A percentile compares a stretch with the other conserved stretches of the same genome.
Evolutionary conservation across 2,113 vertebrate species (phyloP).

Genomic region (Lagopus leucura): DNA sequence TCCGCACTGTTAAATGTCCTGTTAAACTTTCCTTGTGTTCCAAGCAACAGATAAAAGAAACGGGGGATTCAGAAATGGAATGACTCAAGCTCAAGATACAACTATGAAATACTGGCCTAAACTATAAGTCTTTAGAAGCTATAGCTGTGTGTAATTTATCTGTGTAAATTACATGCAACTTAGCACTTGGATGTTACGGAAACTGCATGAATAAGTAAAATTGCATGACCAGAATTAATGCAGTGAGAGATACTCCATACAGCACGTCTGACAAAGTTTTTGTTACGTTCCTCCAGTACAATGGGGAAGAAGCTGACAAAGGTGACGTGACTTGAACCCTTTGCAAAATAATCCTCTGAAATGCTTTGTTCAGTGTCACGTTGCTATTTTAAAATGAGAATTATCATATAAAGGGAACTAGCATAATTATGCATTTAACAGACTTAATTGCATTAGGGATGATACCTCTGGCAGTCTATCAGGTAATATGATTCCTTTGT

Average conservation of each 20-base stretch:
- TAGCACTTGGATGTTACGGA: slow-evolving; percentile 20
- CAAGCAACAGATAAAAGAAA: not conserved
- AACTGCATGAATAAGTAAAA: slow-evolving; percentile 45
- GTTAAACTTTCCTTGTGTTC: not conserved
- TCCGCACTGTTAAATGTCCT: not conserved
- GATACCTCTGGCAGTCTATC: not conserved
- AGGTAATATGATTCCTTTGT: not conserved
- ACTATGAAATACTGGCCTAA: not conserved
- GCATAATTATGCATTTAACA: not conserved
- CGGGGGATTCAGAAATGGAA: not conserved
- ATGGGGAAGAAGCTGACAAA: not conserved
- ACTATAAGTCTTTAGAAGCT: not conserved
- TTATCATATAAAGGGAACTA: not conserved
- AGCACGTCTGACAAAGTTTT: not conserved
- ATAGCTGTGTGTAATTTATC: slow-evolving; percentile 21
- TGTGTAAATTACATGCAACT: slow-evolving; percentile 1
- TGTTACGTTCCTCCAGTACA: not conserved
- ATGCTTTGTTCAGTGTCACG: not conserved
- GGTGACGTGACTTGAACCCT: not conserved
- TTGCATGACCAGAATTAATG: not conserved
- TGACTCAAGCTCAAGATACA: not conserved
- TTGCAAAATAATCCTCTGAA: not conserved
- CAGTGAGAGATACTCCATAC: not conserved
- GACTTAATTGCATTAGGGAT: not conserved
- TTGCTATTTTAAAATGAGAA: not conserved